Evolutionary conservation across 1,140 invertebrate species (phyloP), one percentile per base, ranked within the genome.

Genomic region (Drosophila paulistorum): DNA sequence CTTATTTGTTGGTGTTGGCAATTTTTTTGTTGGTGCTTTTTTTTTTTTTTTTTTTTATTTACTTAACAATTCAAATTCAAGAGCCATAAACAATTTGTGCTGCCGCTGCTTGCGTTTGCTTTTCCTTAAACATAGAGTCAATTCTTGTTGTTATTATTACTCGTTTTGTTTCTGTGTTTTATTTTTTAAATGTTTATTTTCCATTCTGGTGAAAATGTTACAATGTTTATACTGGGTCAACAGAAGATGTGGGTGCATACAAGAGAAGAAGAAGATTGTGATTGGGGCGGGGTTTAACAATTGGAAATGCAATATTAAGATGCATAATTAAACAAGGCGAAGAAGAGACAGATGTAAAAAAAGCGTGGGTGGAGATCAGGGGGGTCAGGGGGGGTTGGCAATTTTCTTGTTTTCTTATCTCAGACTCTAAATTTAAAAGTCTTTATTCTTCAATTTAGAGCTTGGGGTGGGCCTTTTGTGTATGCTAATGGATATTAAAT

Each of bases 401-500:
- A 26, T 41, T 75, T 68, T 75, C n/a, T 75, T 75, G 72, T 75
- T 75, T 68, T 75, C 39, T 48, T 37, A 54, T 57, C 42, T 48
- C 5, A 6, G 42, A 14, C n/a, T 45, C 5, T 45, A 51, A 51
- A 23, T 51, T 51, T 23, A 51, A 51, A 20, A 51, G 17, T 51
- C 45, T 76, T 86, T 82, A 86, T 86, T 87, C 76, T 79, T 77
- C 75, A 86, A 87, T 86, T 86, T 79, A 86, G 82, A 57, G 66
- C 48, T 67, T 30, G 5, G 5, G 10, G 35, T 37, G 35, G 35
- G 35, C 54, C 54, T 69, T 82, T 86, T 86, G 83, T 86, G 83
- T 86, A 66, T 59, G 68, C 57, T 81, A 81, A 82, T 86, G 74
- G 73, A 55, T 75, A 68, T 71, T 67, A 85, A 51, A 51, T 51